Percentiles rank a stretch among this genome's conserved stretches.
Conservation (phyloP, 2,797 vertebrate genomes). For the Myotis daubentonii region DNA sequence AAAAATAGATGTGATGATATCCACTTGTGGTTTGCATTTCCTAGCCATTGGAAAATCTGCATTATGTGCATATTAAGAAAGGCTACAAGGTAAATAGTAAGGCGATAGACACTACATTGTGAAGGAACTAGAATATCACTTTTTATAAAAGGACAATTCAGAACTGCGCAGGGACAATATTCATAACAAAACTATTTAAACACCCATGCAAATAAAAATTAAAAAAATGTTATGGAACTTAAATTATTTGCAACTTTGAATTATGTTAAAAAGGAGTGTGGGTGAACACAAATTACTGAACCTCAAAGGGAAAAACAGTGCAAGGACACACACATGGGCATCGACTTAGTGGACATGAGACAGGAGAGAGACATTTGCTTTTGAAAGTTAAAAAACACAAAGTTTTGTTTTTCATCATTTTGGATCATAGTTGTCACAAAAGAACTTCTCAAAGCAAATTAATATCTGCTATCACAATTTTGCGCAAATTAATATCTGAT, state of each 20-base stretch:
- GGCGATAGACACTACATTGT: constrained; percentile 90
- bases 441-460: constrained; percentile 83
- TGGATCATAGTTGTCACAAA: constrained; percentile 67
- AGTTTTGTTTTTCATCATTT: constrained; percentile 75
- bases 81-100: constrained; percentile 90
- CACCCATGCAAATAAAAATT: constrained; percentile 86
- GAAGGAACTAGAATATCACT: constrained; percentile 86
- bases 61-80: constrained; percentile 90
- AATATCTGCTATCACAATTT: constrained; percentile 76
- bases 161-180: constrained; percentile 85
- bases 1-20: constrained; percentile 88
- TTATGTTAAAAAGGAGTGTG: constrained; percentile 76
- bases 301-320: constrained; percentile 72
- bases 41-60: constrained; percentile 88
- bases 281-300: constrained; percentile 77
- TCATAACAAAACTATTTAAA: constrained; percentile 88
- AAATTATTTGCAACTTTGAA: constrained; percentile 82
- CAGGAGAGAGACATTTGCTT: constrained; percentile 74
- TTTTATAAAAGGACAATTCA: constrained; percentile 85
- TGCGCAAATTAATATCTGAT: constrained; percentile 80
- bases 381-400: constrained; percentile 75
- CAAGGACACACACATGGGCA: constrained; percentile 75
- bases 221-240: constrained; percentile 81
- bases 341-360: constrained; percentile 75
- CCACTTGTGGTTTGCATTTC: constrained; percentile 88